Evolutionary conservation across 2,113 vertebrate species (phyloP), one percentile per base, ranked within the genome.

Genomic region (Sorex fumeus): DNA sequence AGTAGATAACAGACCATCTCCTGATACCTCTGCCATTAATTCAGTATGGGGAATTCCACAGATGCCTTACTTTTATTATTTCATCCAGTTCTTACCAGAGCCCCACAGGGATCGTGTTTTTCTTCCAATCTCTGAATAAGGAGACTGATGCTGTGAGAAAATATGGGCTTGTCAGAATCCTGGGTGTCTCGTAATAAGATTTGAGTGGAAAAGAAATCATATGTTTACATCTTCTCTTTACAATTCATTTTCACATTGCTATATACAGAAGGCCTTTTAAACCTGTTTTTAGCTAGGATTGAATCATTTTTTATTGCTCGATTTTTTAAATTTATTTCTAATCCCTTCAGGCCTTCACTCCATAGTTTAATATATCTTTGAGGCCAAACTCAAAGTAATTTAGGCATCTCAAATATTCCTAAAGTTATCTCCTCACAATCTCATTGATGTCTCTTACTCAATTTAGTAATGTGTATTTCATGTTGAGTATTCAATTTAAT

Each of bases 231-330:
- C 62, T 79, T 67, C 8, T n/a, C 77, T 91, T 84, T 75, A 62
- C 0, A 25, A 78, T 91, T 88, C 53, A 40, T 88, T 84, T 84
- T 88, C 84, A 69, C 43, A 30, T 64, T 70, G n/a, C 77, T 66
- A 62, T 43, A 92, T 70, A 70, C 34, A 91, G 27, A 7, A 84
- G 12, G 25, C 3, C 60, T 72, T 93, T 81, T 47, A 91, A 75
- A 53, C 57, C 40, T 18, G 30, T 62, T 32, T 34, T 71, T 91
- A 40, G 43, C 15, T 88, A 81, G 62, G 84, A 87, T 93, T 90
- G 76, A 94, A 79, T 95, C 82, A 91, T 81, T 53, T 36, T 74
- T 93, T 72, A 79, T 82, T 94, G 28, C 72, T 94, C 18, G 92
- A 3, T 27, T 84, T 32, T 94, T 66, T 90, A 70, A 95, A 67